Percentiles rank a stretch among this genome's conserved stretches.
Conservation (phyloP, 2,113 vertebrate species). For the Salvelinus alpinus region DNA sequence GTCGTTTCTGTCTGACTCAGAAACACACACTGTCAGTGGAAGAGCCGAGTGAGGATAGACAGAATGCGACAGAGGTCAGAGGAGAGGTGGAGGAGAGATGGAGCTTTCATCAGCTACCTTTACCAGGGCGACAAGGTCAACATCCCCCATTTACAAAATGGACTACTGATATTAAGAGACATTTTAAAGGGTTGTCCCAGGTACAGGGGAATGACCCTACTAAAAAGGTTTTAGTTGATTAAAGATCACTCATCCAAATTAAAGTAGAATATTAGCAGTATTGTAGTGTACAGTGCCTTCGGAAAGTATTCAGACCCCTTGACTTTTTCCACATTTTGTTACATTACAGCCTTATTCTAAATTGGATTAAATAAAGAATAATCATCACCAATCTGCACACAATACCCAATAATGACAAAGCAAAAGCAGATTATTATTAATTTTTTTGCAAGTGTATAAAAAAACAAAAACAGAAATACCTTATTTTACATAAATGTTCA, state of each 20-base stretch:
- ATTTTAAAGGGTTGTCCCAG: neutral
- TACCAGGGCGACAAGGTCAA: neutral
- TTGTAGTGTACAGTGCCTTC: neutral
- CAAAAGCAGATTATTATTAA: too few relatives aligned
- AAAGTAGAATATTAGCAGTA: conserved; percentile 21
- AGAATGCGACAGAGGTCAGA: conserved; percentile 13
- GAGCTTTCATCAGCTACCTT: neutral
- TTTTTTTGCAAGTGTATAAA: too few relatives aligned
- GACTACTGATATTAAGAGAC: neutral
- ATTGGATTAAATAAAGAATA: too few relatives aligned
- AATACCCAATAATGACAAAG: too few relatives aligned
- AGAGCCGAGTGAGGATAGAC: neutral
- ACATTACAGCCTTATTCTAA: too few relatives aligned
- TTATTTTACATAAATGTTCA: too few relatives aligned
- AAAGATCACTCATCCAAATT: conserved; percentile 59
- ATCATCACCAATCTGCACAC: too few relatives aligned
- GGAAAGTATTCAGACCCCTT: too few relatives aligned
- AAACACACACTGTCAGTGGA: neutral
- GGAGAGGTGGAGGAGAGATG: neutral
- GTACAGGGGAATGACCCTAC: neutral
- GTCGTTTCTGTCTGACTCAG: neutral
- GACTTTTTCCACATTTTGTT: too few relatives aligned
- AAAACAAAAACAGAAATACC: too few relatives aligned
- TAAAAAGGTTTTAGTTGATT: conserved; percentile 34
- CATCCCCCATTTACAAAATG: conserved; percentile 5